A percentile compares a stretch with the other conserved stretches of the same genome.
These are phyloP conservation scores for Folsomia candida DNA, from an alignment of 2,888 invertebrate species.

Conservation along the genomic window DNA sequence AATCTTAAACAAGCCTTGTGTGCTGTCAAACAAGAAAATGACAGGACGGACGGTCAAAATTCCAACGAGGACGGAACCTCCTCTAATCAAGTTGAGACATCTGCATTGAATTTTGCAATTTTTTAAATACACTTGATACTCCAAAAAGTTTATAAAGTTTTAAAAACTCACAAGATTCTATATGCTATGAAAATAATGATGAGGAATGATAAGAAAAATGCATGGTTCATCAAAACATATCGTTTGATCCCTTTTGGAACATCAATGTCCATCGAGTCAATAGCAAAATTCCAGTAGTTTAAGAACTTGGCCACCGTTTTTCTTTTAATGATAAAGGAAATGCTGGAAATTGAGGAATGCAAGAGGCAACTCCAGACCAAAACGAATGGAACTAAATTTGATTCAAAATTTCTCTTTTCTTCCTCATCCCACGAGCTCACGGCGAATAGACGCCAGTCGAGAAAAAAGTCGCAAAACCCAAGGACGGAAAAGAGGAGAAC, in stretches of 20 bases:
- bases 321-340: constrained; percentile 34
- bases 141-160: not conserved
- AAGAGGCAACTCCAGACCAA: constrained; percentile 48
- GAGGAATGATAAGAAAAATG: constrained; percentile 37
- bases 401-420: constrained; percentile 27
- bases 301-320: constrained; percentile 36
- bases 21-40: constrained; percentile 2
- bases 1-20: constrained; percentile 13
- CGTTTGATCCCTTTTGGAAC: constrained; percentile 26
- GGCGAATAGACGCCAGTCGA: constrained; percentile 35
- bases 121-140: not conserved
- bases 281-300: constrained; percentile 44
- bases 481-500: constrained; percentile 35
- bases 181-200: constrained; percentile 31
- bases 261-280: constrained; percentile 31
- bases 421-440: not conserved
- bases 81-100: constrained; percentile 23
- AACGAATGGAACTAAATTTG: constrained; percentile 47
- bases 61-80: constrained; percentile 39
- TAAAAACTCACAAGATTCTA: constrained; percentile 17
- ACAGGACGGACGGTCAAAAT: constrained; percentile 35
- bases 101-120: constrained; percentile 17
- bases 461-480: constrained; percentile 40
- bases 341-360: constrained; percentile 38
- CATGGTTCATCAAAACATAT: constrained; percentile 36